phyloP scores from a whole-genome alignment of 2,113 vertebrate genomes.

The Varanus komodoensis region DNA sequence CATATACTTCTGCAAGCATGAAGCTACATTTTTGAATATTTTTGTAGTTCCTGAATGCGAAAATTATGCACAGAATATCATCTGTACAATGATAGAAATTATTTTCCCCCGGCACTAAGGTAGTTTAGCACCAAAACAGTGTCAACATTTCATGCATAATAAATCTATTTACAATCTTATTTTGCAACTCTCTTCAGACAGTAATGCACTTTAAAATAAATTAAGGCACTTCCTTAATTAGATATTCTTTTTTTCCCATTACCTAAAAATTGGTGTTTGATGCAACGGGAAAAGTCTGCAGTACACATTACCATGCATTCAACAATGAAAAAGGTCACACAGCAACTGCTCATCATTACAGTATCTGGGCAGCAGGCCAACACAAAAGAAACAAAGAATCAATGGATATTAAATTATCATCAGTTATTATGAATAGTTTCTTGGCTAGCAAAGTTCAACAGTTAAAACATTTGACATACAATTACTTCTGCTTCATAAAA shows the following conservation, averaged over 20 bases:
- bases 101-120: conserved; percentile 3
- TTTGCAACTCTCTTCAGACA: neutral
- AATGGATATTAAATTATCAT: conserved; percentile 65
- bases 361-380: conserved; percentile 68
- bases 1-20: conserved; percentile 10
- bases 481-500: conserved; percentile 22
- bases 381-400: neutral
- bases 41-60: conserved; percentile 1
- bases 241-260: conserved; percentile 56
- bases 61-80: neutral
- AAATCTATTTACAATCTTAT: conserved; percentile 22
- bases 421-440: conserved; percentile 54
- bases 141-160: neutral
- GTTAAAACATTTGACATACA: conserved; percentile 36
- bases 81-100: neutral
- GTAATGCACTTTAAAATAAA: conserved; percentile 33
- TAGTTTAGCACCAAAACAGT: neutral
- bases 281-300: conserved; percentile 57
- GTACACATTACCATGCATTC: conserved; percentile 63
- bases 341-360: conserved; percentile 60
- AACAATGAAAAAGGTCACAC: conserved; percentile 67
- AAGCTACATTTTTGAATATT: conserved; percentile 1
- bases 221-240: conserved; percentile 55
- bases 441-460: conserved; percentile 49
- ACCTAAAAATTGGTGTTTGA: conserved; percentile 65